Percentiles rank a stretch among this genome's conserved stretches.
Conservation (phyloP, 2,888 invertebrate genomes). For the Tinea trinotella region DNA sequence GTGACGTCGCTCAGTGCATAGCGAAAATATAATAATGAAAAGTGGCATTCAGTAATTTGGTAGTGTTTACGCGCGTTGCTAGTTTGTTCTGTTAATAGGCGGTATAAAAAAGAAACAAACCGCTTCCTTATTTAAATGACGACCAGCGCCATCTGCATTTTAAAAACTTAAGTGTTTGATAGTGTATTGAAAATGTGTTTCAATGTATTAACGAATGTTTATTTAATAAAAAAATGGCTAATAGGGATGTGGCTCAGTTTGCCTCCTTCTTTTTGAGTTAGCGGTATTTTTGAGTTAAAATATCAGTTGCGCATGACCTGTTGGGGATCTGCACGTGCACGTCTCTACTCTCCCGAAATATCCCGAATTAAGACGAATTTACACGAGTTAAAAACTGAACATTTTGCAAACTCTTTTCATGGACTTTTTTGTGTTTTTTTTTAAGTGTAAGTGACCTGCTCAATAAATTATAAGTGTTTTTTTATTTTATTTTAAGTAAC, state of each 20-base stretch:
- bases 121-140: slow-evolving; percentile 19
- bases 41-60: slow-evolving; percentile 69
- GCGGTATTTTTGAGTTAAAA: slow-evolving; percentile 61
- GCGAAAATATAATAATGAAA: slow-evolving; percentile 67
- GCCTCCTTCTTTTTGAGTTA: slow-evolving; percentile 26
- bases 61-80: slow-evolving; percentile 70
- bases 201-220: slow-evolving; percentile 1
- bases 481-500: slow-evolving; percentile 56
- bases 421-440: slow-evolving; percentile 29
- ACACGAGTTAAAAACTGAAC: slow-evolving; percentile 32
- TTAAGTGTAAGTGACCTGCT: slow-evolving; percentile 49
- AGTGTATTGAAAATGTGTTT: background rate
- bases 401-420: slow-evolving; percentile 32
- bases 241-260: background rate
- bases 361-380: slow-evolving; percentile 49
- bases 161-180: background rate
- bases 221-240: background rate
- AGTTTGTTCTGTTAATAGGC: slow-evolving; percentile 54
- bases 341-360: slow-evolving; percentile 38
- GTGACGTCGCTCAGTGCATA: slow-evolving; percentile 67
- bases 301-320: slow-evolving; percentile 68
- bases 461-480: slow-evolving; percentile 38
- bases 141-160: slow-evolving; percentile 50
- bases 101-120: background rate
- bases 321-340: slow-evolving; percentile 46